Conservation (phyloP, 2,113 vertebrate genomes). For the Sprattus sprattus region DNA sequence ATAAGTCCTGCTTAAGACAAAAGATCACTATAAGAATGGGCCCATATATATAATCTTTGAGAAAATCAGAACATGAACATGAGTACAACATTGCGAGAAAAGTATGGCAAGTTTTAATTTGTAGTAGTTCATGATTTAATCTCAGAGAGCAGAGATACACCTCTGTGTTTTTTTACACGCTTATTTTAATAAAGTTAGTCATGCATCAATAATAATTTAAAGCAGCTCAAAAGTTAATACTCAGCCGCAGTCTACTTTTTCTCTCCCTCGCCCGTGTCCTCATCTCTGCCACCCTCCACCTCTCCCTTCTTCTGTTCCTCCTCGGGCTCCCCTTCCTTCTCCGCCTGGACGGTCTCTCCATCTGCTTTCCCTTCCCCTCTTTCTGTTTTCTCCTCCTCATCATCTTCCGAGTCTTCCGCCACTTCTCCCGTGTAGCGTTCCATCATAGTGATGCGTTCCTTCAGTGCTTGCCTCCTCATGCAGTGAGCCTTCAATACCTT, state of each 20-base stretch:
- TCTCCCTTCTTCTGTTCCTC: constrained; percentile 14
- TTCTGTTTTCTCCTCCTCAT: constrained; percentile 46
- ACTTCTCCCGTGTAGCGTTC: constrained; percentile 73
- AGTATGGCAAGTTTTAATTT: background rate
- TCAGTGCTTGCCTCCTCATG: constrained; percentile 74
- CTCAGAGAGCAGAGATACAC: background rate
- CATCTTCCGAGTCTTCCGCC: constrained; percentile 63
- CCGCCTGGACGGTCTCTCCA: background rate
- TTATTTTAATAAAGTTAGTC: background rate
- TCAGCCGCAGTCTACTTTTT: background rate
- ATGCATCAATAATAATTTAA: background rate
- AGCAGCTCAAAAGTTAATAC: background rate
- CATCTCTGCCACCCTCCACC: background rate
- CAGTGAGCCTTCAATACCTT: constrained; percentile 80
- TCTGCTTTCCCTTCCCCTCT: background rate
- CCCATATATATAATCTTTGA: too few species aligned
- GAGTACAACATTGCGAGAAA: too few species aligned
- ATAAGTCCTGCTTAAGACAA: too few species aligned
- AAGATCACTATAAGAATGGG: too few species aligned
- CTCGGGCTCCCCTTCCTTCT: constrained; percentile 21
- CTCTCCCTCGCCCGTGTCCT: background rate
- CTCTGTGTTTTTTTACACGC: background rate
- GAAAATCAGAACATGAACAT: too few species aligned
- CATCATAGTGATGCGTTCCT: constrained; percentile 75
- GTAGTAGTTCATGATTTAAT: background rate